Base-by-base conservation (phyloP, 2,888 invertebrate species). In the Homarus gammarus region DNA sequence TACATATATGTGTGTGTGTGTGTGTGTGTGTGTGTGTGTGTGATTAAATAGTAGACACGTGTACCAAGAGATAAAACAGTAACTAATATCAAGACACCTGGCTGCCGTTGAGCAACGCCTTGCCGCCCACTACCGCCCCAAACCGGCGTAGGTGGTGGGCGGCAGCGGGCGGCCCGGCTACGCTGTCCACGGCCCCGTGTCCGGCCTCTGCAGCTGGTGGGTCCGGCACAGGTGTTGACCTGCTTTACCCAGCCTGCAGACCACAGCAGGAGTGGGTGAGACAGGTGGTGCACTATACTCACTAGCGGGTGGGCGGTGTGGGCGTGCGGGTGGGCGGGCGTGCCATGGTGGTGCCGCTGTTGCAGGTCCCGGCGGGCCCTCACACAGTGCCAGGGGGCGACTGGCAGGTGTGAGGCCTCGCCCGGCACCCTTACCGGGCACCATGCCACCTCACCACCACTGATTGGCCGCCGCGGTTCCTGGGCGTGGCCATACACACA, bases 321-420 rank as follows among this genome's bases (percentile, higher is more conserved):
- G 79, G 70, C 70, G 79, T 49, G 85, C 33, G 68, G 51, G 68
- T 27, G 72, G 51, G 36, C 72, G 79, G 27, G 56, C 5, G 70
- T 79, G 78, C 86, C 86, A 86, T 86, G 70, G 51, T 78, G 51
- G 78, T 51, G 78, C 85, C 78, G 75, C 77, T 33, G 68, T 49
- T 75, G 79, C 31, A 72, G 79, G 79, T 72, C 70, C 77, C 79
- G 49, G 85, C 78, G 85, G 85, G 78, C 85, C 78, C 85, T 78
- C 72, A 79, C 86, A 79, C 79, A 72, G 86, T 86, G 79, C 79
- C 86, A 86, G 38, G 44, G 78, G 61, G 72, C 49, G 33, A 79
- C 79, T 79, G 72, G 79, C 79, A 78, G 64, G 61, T 64, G 86
- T 86, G 64, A 86, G 79, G 51, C 68, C 86, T 70, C 70, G 56